phyloP scores from a whole-genome alignment of 1,140 invertebrate genomes.

The Arctopsyche grandis region DNA sequence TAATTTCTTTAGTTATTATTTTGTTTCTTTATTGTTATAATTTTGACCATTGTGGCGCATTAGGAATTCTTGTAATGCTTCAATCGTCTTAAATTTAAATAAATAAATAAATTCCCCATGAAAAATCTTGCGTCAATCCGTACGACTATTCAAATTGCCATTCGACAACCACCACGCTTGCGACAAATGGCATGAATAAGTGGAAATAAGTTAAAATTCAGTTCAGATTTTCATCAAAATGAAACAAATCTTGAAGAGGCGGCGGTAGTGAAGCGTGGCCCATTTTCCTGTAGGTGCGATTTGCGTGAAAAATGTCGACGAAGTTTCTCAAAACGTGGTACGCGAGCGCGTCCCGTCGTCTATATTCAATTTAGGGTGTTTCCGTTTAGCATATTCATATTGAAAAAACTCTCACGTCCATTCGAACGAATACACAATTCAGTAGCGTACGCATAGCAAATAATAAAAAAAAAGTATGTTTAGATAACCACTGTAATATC shows the following conservation, averaged over 20 bases:
- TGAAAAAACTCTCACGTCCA: no score
- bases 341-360: neutral
- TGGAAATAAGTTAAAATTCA: slow-evolving; percentile 40
- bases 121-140: neutral
- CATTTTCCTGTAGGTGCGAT: neutral
- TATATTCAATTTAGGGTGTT: neutral
- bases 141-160: slow-evolving; percentile 36
- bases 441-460: no score
- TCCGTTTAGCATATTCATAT: no score
- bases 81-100: no score
- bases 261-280: neutral
- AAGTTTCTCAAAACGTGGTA: neutral
- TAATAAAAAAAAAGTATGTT: no score
- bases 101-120: no score
- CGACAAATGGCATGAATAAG: slow-evolving; percentile 42
- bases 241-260: slow-evolving; percentile 13
- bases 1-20: no score
- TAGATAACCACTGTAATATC: no score
- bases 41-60: no score
- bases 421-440: no score
- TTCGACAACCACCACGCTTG: slow-evolving; percentile 15
- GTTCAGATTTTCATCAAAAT: slow-evolving; percentile 38
- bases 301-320: neutral
- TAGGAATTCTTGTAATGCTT: no score
- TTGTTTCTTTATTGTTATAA: no score